Evolutionary conservation across 2,888 invertebrate genomes (phyloP), one percentile per base, ranked within the genome.

Genomic region (Pherbina coryleti): DNA sequence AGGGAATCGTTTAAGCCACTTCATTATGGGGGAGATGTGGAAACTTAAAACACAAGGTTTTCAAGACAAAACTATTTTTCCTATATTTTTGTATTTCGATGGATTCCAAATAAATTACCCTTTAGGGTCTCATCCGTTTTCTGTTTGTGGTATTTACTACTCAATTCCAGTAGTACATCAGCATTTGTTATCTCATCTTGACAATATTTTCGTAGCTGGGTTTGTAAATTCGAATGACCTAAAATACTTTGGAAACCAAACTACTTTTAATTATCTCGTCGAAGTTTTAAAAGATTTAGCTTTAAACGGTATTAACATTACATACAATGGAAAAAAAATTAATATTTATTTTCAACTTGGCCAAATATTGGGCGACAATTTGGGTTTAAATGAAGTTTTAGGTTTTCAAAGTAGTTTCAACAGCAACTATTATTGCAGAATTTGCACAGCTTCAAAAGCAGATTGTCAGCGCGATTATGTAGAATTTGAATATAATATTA

Each of bases 311-410:
- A 34, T 71, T 71, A 57, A 71, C 19, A 11, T 71, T 5, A 28
- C 55, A 17, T 34, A 55, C 19, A 34, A 55, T 55, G 71, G 34
- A n/a, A 31, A 71, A 34, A 55, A 19, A 25, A 53, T 57, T 19
- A 71, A 71, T 57, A 71, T 71, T 34, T 55, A 71, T 34, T 71
- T 71, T 67, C 25, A 67, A 34, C 75, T 79, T 72, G 82, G 78
- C 14, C 80, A 81, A 77, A 78, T 81, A 78, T 76, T 81, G 37
- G 79, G 81, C 28, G 79, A n/a, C n/a, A n/a, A n/a, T n/a, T n/a
- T n/a, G n/a, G n/a, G n/a, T n/a, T n/a, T n/a, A n/a, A n/a, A n/a
- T 78, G 80, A 79, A 73, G 75, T 79, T 77, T 81, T 81, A 74
- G 79, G 78, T 53, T 79, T 79, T 64, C 72, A 62, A 69, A 78